phyloP scores from a whole-genome alignment of 92 coral and sea anemone genomes.

The Meandrina meandrites region DNA sequence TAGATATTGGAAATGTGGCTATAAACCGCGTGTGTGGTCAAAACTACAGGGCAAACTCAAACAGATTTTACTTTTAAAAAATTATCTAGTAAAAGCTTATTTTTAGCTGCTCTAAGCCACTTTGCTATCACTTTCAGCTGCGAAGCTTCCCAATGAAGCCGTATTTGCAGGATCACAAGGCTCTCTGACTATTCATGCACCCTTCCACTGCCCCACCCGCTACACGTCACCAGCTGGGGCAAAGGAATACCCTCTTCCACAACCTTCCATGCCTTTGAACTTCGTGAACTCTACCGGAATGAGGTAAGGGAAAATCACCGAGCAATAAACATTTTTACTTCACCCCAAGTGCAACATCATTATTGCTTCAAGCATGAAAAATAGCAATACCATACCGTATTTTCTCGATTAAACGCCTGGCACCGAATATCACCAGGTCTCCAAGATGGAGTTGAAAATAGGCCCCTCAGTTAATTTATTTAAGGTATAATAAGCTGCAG shows the following conservation, averaged over 20 bases:
- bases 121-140: slow-evolving; percentile 54
- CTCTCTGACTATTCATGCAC: slow-evolving; percentile 61
- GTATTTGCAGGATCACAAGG: slow-evolving; percentile 77
- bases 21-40: no score
- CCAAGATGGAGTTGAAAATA: no score
- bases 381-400: no score
- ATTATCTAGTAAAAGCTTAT: not conserved
- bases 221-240: slow-evolving; percentile 68
- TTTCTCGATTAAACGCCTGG: no score
- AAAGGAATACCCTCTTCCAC: slow-evolving; percentile 73
- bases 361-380: no score
- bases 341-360: not conserved
- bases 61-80: no score
- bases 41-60: no score
- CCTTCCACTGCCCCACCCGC: slow-evolving; percentile 76
- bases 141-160: slow-evolving; percentile 70
- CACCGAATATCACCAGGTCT: no score
- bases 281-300: slow-evolving; percentile 77
- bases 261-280: slow-evolving; percentile 60
- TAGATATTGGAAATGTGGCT: no score
- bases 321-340: not conserved
- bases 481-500: no score
- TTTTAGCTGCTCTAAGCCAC: not conserved
- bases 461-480: no score
- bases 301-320: slow-evolving; percentile 69